Evolutionary conservation across 1,140 invertebrate species (phyloP), one percentile per base, ranked within the genome.

Genomic region (Pygmarrhopalites habei): DNA sequence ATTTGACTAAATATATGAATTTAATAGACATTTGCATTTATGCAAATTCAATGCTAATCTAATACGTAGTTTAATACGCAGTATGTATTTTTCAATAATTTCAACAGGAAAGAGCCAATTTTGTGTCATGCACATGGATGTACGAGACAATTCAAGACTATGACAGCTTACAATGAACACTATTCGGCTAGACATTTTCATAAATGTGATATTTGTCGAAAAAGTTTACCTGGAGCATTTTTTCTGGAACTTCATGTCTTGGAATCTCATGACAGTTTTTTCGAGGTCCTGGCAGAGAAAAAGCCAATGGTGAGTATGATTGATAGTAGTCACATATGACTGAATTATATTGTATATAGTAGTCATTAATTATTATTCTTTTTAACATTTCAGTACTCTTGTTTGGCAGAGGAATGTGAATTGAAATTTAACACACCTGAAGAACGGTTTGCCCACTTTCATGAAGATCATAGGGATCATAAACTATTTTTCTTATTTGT

Each of bases 261-360:
- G 62, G 86, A 87, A 70, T 76, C 70, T 0, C 86, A 88, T 47
- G 86, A 87, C 71, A 82, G 80, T 1, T 87, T 83, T 70, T 88
- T 88, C 58, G 77, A 81, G 58, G 79, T 82, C 1, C 74, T 80
- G 69, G 79, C 84, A 0, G 74, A 80, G 39, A 80, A 77, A 57
- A 80, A 82, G 74, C 79, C 85, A 15, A 82, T 84, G 75, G 84
- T 86, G 79, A 75, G 74, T 72, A 29, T 49, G 7, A 23, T 49
- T 49, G 12, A 15, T 49, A 15, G 26, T 21, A 12, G 51, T 10
- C 14, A 55, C 47, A 12, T 23, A n/a, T 23, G 23, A 12, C 14
- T 49, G 23, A 15, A 55, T 12, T 55, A 28, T 55, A 7, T 55
- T 17, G 15, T 12, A 55, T 10, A 10, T 28, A 32, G 29, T 55